Conservation (phyloP, 2,113 vertebrate genomes). For the Seriola dumerili region DNA sequence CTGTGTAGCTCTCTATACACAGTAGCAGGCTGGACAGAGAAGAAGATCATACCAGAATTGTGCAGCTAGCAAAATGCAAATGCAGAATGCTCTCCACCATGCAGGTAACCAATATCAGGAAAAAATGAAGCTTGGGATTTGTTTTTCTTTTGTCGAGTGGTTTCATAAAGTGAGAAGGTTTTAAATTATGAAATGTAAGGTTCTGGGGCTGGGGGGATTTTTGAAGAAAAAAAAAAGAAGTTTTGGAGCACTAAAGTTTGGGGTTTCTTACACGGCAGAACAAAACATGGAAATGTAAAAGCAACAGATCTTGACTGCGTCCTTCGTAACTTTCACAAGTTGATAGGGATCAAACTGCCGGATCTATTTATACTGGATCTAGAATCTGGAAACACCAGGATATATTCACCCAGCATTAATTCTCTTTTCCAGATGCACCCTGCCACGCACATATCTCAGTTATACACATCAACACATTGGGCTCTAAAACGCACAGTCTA, state of each 20-base stretch:
- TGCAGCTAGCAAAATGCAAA: slow-evolving; percentile 75
- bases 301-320: not conserved
- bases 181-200: slow-evolving; percentile 9
- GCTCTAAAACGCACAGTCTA: too few species aligned
- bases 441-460: not conserved
- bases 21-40: slow-evolving; percentile 20
- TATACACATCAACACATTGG: not conserved
- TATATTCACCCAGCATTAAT: not conserved
- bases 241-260: slow-evolving; percentile 8
- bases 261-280: not conserved
- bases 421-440: not conserved
- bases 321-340: not conserved
- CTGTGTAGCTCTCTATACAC: not conserved
- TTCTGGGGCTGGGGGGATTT: not conserved
- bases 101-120: slow-evolving; percentile 27
- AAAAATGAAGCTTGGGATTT: slow-evolving; percentile 3
- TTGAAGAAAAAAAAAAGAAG: not conserved
- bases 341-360: too few species aligned
- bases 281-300: not conserved
- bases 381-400: not conserved
- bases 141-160: slow-evolving; percentile 4
- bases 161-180: slow-evolving; percentile 40
- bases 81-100: slow-evolving; percentile 32
- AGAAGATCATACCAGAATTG: slow-evolving; percentile 54
- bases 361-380: not conserved